Evolutionary conservation across 2,113 vertebrate genomes (phyloP).

Genomic region (Calidris pygmaea): DNA sequence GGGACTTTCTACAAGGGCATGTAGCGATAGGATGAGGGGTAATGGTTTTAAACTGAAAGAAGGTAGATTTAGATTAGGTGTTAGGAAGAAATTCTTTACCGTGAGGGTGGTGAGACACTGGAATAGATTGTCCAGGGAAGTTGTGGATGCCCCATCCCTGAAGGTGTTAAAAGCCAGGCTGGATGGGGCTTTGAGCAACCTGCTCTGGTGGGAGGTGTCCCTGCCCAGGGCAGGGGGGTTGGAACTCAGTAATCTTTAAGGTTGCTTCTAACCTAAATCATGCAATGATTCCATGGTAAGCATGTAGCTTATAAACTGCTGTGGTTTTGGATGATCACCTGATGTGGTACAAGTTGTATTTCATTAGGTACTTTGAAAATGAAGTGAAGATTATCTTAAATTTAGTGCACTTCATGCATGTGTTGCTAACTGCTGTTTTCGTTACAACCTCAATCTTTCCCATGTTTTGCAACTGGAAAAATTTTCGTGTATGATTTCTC

Average conservation of each 20-base stretch:
- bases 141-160: neutral
- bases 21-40: neutral
- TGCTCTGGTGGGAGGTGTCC: neutral
- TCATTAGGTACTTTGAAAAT: neutral
- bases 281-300: neutral
- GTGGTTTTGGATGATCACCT: neutral
- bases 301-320: neutral
- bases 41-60: neutral
- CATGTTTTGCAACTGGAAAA: neutral
- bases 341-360: neutral
- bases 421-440: neutral
- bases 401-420: neutral
- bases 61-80: neutral
- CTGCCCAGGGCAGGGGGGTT: neutral
- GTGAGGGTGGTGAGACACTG: neutral
- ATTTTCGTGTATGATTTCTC: neutral
- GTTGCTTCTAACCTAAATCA: neutral
- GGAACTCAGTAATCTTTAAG: neutral
- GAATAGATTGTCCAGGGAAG: neutral
- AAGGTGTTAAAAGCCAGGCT: neutral
- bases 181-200: neutral
- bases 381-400: neutral
- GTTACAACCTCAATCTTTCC: neutral
- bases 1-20: neutral
- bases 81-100: neutral